Percentiles rank a stretch among this genome's conserved stretches.
Conservation (phyloP, 2,797 vertebrate genomes). For the Labeo calbasu region DNA sequence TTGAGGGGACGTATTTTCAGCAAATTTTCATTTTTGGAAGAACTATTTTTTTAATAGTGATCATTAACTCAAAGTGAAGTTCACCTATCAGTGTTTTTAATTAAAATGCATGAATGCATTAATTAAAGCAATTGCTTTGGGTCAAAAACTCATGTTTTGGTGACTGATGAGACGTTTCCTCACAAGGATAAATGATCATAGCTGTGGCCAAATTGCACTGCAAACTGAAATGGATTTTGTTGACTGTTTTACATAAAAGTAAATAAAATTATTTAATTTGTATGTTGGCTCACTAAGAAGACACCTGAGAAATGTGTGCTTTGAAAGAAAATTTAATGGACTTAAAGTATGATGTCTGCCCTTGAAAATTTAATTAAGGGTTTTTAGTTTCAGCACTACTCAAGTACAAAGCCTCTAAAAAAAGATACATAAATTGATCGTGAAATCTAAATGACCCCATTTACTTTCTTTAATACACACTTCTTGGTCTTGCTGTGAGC, state of each 20-base stretch:
- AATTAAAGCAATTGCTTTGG: constrained; percentile 19
- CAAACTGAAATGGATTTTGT: background rate
- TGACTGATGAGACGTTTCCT: constrained; percentile 16
- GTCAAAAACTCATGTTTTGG: constrained; percentile 19
- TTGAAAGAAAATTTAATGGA: background rate
- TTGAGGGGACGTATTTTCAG: background rate
- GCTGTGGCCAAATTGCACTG: background rate
- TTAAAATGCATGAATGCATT: constrained; percentile 20
- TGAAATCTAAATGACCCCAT: background rate
- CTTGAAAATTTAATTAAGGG: background rate
- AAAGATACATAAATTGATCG: background rate
- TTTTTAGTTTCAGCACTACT: background rate
- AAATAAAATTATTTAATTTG: background rate
- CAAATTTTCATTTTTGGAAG: background rate
- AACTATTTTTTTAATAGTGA: background rate
- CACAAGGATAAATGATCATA: constrained; percentile 14
- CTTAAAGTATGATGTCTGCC: background rate
- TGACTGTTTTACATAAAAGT: background rate
- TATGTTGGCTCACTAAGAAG: background rate
- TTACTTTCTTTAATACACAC: background rate
- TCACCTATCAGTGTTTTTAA: constrained; percentile 22
- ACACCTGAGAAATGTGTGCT: background rate
- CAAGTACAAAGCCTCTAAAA: background rate
- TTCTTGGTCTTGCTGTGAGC: background rate
- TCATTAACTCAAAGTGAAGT: constrained; percentile 19